Conservation (phyloP, 2,888 invertebrate genomes). For the Mythimna impura region DNA sequence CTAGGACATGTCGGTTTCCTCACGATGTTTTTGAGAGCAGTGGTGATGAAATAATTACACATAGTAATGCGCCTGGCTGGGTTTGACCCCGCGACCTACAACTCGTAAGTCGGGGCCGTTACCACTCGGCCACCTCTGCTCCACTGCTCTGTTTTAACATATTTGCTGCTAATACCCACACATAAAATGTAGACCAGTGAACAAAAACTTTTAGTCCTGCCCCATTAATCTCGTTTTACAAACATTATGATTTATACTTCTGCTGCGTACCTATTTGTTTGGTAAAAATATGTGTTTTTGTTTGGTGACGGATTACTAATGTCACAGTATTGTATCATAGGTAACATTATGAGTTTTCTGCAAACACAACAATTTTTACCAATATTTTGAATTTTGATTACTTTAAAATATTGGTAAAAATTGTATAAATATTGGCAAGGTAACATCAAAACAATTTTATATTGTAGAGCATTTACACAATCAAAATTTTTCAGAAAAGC, state of each 20-base stretch:
- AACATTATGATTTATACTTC: constrained; percentile 50
- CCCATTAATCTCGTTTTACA: constrained; percentile 54
- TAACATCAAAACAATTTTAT: too few species aligned
- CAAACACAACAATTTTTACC: background rate
- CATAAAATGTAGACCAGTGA: constrained; percentile 19
- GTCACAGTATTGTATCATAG: background rate
- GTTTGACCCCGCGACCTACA: too few species aligned
- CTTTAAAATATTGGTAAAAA: too few species aligned
- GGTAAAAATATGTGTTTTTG: constrained; percentile 24
- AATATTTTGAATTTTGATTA: constrained; percentile 5
- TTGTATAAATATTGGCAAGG: too few species aligned
- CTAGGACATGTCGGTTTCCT: too few species aligned
- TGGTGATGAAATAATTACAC: too few species aligned
- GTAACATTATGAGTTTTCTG: background rate
- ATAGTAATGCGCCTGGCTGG: too few species aligned
- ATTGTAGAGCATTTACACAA: too few species aligned
- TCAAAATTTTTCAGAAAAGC: too few species aligned
- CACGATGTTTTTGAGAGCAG: too few species aligned
- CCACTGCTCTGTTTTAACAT: constrained; percentile 16
- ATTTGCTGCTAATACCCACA: background rate
- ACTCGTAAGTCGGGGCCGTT: too few species aligned
- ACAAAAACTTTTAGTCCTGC: constrained; percentile 49
- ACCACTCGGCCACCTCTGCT: too few species aligned
- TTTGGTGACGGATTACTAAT: constrained; percentile 25
- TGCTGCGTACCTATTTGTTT: constrained; percentile 35